These are phyloP conservation scores for Coptodon bakossiorum DNA, from an alignment of 2,113 vertebrate genomes.

Conservation along the genomic window DNA sequence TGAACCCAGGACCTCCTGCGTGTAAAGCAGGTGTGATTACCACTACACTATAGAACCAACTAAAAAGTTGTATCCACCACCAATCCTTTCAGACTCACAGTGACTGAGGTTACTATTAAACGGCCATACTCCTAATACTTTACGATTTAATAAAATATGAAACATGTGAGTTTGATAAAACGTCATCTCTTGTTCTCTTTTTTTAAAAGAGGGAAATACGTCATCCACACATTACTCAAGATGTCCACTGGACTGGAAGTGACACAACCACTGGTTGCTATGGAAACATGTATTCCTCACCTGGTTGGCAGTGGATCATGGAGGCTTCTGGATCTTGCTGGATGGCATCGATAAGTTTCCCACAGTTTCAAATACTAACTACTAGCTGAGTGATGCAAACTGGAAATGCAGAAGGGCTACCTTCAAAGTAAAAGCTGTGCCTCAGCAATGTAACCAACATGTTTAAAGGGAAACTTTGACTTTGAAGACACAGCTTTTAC, in stretches of 20 bases:
- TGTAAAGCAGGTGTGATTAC: constrained; percentile 27
- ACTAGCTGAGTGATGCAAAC: no score
- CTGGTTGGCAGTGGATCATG: no score
- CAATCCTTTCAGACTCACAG: background rate
- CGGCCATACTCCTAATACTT: background rate
- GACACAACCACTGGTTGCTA: background rate
- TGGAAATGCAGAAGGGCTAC: no score
- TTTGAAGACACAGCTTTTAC: background rate
- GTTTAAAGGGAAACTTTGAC: background rate
- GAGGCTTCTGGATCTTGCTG: no score
- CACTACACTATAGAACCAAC: background rate
- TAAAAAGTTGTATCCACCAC: accelerated
- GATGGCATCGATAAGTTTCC: no score
- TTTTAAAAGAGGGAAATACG: background rate
- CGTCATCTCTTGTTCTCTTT: background rate
- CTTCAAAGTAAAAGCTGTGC: background rate
- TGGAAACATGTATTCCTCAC: background rate
- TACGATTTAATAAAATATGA: background rate
- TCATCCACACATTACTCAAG: background rate
- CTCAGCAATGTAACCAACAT: background rate
- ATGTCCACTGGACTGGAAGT: background rate
- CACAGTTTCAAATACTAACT: no score
- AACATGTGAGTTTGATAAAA: background rate
- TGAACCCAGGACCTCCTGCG: constrained; percentile 85
- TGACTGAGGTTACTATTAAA: background rate